Evolutionary conservation across 2,888 invertebrate species (phyloP).

Genomic region (Caenorhabditis wallacei): DNA sequence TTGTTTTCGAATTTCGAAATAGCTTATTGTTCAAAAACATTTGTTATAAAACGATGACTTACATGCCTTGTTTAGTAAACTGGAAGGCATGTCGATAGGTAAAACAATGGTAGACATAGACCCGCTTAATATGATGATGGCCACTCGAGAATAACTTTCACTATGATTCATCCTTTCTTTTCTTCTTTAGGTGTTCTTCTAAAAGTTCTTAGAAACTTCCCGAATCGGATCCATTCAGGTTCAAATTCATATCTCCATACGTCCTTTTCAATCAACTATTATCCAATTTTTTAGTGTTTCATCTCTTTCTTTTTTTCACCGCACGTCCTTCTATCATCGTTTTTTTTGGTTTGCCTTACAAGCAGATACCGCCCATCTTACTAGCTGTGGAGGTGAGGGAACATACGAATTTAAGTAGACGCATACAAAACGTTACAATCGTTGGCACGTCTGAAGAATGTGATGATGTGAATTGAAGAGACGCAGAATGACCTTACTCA

Average conservation of each 20-base stretch:
- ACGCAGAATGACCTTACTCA: conserved; percentile 57
- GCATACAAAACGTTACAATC: conserved; percentile 53
- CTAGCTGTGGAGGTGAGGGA: conserved; percentile 28
- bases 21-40: no score
- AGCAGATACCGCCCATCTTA: conserved; percentile 56
- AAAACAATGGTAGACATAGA: conserved; percentile 1
- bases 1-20: no score
- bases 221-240: conserved; percentile 37
- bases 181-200: not conserved
- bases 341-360: conserved; percentile 54
- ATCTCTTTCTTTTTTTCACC: conserved; percentile 35
- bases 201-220: conserved; percentile 10
- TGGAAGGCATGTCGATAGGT: not conserved
- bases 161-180: conserved; percentile 29
- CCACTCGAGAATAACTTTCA: conserved; percentile 26
- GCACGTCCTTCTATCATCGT: conserved; percentile 50
- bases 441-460: conserved; percentile 35
- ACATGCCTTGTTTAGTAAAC: not conserved
- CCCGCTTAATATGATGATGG: conserved; percentile 11
- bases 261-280: conserved; percentile 48
- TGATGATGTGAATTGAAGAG: conserved; percentile 25
- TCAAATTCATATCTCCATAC: conserved; percentile 23
- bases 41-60: not conserved
- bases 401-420: conserved; percentile 41
- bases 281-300: conserved; percentile 40